Base-by-base conservation (phyloP, 2,113 vertebrate genomes). In the Phylloscopus whistleri region DNA sequence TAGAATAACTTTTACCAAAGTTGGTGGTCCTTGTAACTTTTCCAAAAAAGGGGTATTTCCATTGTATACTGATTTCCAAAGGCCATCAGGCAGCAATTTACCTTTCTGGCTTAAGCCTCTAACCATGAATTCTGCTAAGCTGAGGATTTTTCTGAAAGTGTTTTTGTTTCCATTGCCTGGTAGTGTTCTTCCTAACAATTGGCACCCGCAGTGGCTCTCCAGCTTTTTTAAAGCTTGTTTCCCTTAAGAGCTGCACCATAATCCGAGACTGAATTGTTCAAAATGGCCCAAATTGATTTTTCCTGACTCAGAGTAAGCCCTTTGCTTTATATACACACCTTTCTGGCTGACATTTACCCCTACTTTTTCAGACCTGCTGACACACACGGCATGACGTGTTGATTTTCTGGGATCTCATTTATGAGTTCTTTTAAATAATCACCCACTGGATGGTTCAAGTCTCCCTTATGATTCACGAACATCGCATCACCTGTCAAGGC, bases 341-440 rank as follows among this genome's bases (percentile, higher is more conserved):
- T 88, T 90, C 75, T 69, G 53, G 55, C 68, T 94, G 90, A 93
- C 30, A 85, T 86, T 93, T 88, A 93, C 51, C 49, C 72, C 39
- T 33, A 76, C 23, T 27, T 90, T 83, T 83, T 68, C 8, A 2
- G 82, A 70, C 70, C 55, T 83, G 53, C 70, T 85, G 75, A 82
- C 55, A 88, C 53, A 64, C n/a, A 30, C 20, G 37, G 43, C 43
- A 84, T 4, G 20, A 62, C 28, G 14, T 69, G 90, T 58, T 92
- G 49, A 56, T 88, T 95, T 96, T 77, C 67, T 80, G 28, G 31
- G 41, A 79, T 89, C 75, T 85, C 75, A 33, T 76, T 79, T 62
- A 82, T 73, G 75, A 90, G 53, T 83, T 88, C 63, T 53, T 63
- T 92, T 80, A 92, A 88, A 75, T 64, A 90, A 90, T 37, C 62